phyloP scores from a whole-genome alignment of 2,113 vertebrate species.

The Macroglossus sobrinus region DNA sequence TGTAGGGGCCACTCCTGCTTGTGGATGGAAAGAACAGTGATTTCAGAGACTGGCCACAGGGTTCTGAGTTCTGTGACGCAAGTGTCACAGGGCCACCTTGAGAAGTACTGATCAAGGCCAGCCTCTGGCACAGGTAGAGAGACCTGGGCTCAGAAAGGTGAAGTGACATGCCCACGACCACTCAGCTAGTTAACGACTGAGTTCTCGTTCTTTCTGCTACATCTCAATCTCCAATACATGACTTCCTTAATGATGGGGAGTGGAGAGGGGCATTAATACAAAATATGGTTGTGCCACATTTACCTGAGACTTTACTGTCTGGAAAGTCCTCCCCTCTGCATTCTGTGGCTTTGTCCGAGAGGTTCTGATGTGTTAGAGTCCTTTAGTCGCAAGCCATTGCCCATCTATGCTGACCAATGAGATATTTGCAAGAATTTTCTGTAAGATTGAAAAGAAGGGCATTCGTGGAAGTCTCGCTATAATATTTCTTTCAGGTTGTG shows the following conservation, averaged over 20 bases:
- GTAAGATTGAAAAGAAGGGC: neutral
- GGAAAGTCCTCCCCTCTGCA: neutral
- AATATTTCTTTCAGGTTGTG: neutral
- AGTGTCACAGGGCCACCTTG: neutral
- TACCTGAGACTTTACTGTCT: neutral
- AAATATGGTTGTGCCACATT: neutral
- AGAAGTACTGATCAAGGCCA: neutral
- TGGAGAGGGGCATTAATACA: neutral
- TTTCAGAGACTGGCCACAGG: neutral
- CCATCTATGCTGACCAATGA: neutral
- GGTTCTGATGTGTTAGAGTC: neutral
- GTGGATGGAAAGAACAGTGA: neutral
- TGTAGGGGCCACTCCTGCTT: neutral
- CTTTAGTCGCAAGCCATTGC: neutral
- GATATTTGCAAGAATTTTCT: neutral
- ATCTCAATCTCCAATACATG: neutral
- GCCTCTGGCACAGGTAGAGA: neutral
- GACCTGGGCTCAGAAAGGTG: neutral
- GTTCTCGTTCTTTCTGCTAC: neutral
- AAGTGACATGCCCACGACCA: rapidly evolving
- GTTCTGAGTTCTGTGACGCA: neutral
- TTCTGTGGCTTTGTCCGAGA: neutral
- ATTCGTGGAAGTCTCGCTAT: neutral
- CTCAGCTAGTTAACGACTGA: neutral
- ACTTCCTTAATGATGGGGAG: neutral